Percentiles rank a stretch among this genome's conserved stretches.
Evolutionary conservation across 2,797 vertebrate species (phyloP).

Genomic region (Rostrhamus sociabilis): DNA sequence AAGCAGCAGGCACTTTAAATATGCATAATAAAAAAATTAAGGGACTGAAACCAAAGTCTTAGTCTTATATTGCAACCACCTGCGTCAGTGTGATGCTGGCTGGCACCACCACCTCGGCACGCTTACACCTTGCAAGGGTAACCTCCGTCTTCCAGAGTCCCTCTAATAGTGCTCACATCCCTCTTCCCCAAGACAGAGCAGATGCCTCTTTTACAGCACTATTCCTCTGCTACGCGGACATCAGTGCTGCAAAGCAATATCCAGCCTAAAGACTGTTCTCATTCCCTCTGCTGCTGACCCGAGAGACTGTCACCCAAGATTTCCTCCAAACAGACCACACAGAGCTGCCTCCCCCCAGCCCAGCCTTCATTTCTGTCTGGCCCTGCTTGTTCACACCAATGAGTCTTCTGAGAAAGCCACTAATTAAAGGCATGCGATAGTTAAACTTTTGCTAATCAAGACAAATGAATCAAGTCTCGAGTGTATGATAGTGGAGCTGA

Average conservation of each 20-base stretch:
- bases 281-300: neutral
- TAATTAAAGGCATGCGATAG: conserved; percentile 58
- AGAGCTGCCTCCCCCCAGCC: neutral
- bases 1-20: neutral
- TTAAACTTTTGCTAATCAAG: conserved; percentile 66
- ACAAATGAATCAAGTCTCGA: conserved; percentile 36
- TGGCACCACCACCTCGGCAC: neutral
- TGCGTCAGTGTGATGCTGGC: neutral
- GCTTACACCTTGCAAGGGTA: neutral
- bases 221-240: neutral
- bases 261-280: neutral
- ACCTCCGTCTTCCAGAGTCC: neutral
- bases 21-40: neutral
- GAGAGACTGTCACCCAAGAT: neutral
- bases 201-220: neutral
- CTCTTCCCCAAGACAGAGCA: neutral
- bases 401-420: conserved; percentile 23
- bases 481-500: neutral
- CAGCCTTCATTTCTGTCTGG: neutral
- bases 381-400: neutral
- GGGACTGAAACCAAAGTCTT: neutral
- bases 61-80: neutral
- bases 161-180: neutral
- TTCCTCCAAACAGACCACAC: neutral
- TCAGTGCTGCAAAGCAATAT: neutral